These are phyloP conservation scores for Nasonovia ribisnigri DNA, from an alignment of 2,888 invertebrate genomes.

Conservation along the genomic window DNA sequence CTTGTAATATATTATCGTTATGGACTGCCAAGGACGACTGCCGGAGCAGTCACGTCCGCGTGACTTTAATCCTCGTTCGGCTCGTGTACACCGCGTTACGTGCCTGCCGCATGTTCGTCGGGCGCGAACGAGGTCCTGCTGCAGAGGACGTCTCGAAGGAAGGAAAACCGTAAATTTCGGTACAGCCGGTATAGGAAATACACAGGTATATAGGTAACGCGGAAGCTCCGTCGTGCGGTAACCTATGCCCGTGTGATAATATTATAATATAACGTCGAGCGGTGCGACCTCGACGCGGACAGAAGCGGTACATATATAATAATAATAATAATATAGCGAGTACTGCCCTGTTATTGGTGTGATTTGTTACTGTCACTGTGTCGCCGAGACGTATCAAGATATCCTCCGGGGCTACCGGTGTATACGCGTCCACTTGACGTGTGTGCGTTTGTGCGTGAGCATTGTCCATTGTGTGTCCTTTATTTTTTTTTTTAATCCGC, in stretches of 20 bases:
- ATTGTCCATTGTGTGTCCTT: conserved; percentile 58
- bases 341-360: conserved; percentile 3
- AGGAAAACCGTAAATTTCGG: neutral
- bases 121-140: neutral
- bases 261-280: neutral
- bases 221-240: conserved; percentile 27
- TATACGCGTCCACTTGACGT: neutral
- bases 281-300: neutral
- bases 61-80: neutral
- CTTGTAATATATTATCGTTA: neutral
- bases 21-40: neutral
- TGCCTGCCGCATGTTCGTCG: too few relatives aligned
- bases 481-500: conserved; percentile 59
- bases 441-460: neutral
- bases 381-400: conserved; percentile 57
- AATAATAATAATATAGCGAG: neutral
- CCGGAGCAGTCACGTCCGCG: neutral
- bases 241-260: neutral
- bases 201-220: conserved; percentile 14
- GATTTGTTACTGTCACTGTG: conserved; percentile 63
- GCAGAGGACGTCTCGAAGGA: neutral
- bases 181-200: neutral
- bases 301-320: neutral
- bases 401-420: conserved; percentile 52
- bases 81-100: too few relatives aligned